These are phyloP conservation scores for Strigops habroptila DNA, from an alignment of 2,113 vertebrate species.

Conservation along the genomic window DNA sequence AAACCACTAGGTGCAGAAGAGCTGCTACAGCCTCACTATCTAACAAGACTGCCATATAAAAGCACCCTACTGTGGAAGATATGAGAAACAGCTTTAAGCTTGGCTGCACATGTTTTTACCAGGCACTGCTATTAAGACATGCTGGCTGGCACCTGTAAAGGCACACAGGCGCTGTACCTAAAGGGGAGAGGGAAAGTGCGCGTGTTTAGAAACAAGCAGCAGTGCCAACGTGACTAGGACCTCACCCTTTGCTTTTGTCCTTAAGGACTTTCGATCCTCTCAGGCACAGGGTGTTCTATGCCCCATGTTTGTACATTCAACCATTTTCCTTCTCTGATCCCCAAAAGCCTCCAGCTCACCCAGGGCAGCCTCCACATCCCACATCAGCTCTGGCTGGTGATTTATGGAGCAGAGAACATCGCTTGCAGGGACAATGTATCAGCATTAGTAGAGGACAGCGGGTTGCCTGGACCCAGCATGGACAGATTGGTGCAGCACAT, in stretches of 20 bases:
- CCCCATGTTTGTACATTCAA: accelerated
- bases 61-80: not conserved
- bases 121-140: not conserved
- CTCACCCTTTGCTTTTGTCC: not conserved
- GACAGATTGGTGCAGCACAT: not conserved
- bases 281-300: not conserved
- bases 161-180: not conserved
- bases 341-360: not conserved
- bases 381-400: not conserved
- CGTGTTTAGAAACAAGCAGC: not conserved
- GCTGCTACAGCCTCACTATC: not conserved
- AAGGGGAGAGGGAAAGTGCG: not conserved
- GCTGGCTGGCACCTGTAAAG: not conserved
- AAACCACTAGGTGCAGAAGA: not conserved
- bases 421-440: not conserved
- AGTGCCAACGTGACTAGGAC: not conserved
- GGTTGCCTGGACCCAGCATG: not conserved
- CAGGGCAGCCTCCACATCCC: not conserved
- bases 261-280: not conserved
- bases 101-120: not conserved
- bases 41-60: not conserved
- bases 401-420: not conserved
- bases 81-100: not conserved
- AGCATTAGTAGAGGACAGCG: not conserved
- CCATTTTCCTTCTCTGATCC: not conserved